These are phyloP conservation scores for Scomber scombrus DNA, from an alignment of 2,113 vertebrate genomes.

Conservation along the genomic window DNA sequence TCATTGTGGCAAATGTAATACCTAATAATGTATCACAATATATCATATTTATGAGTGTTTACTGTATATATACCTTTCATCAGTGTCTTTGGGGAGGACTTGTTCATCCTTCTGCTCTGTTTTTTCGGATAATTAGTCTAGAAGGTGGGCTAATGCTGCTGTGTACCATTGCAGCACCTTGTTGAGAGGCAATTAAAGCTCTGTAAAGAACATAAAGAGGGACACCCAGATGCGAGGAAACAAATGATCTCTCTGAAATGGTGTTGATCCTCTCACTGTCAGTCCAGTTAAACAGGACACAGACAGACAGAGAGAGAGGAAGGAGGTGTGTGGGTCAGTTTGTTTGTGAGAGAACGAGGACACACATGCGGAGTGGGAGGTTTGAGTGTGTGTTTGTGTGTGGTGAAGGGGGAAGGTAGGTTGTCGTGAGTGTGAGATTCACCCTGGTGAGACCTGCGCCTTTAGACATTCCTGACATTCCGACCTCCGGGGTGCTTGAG, in stretches of 20 bases:
- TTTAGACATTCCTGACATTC: slow-evolving; percentile 85
- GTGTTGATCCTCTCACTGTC: slow-evolving; percentile 75
- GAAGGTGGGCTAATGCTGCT: slow-evolving; percentile 41
- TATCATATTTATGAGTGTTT: background rate
- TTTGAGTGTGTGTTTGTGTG: slow-evolving; percentile 39
- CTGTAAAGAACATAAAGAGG: slow-evolving; percentile 61
- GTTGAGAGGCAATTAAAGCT: slow-evolving; percentile 73
- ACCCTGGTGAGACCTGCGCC: slow-evolving; percentile 79
- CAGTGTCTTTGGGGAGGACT: background rate
- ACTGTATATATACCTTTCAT: background rate
- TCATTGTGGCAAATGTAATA: background rate
- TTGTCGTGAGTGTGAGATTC: slow-evolving; percentile 80
- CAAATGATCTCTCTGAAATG: slow-evolving; percentile 62
- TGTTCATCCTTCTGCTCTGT: background rate
- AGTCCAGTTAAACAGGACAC: slow-evolving; percentile 67
- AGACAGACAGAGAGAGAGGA: slow-evolving; percentile 20
- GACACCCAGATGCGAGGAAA: slow-evolving; percentile 57
- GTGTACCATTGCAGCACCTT: slow-evolving; percentile 61
- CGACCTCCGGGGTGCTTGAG: slow-evolving; percentile 77
- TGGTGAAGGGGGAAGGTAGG: slow-evolving; percentile 48
- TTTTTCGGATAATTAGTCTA: slow-evolving; percentile 33
- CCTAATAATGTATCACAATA: background rate
- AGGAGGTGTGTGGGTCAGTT: slow-evolving; percentile 39
- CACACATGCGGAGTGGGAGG: slow-evolving; percentile 55
- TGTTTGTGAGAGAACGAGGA: slow-evolving; percentile 64